Conservation (phyloP, 2,888 invertebrate genomes). For the Lepidocyrtinus sp. region DNA sequence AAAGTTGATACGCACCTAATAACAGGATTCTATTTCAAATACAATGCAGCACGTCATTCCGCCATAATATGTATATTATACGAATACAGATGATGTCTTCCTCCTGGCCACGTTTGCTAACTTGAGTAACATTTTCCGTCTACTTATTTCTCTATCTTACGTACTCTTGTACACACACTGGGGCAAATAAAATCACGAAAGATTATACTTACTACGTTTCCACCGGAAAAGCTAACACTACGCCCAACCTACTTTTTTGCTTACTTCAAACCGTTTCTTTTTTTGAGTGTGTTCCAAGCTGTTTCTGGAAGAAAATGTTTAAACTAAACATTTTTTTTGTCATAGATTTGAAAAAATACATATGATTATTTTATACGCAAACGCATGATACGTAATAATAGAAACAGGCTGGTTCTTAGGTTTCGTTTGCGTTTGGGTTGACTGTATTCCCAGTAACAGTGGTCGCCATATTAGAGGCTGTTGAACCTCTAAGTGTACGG, state of each 20-base stretch:
- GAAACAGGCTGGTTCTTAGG: too few species aligned
- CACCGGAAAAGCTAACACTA: background rate
- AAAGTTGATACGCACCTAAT: too few species aligned
- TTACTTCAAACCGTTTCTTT: background rate
- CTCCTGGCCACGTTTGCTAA: background rate
- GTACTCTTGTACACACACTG: too few species aligned
- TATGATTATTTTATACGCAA: too few species aligned
- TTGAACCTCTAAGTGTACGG: too few species aligned
- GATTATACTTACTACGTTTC: background rate
- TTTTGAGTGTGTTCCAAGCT: constrained; percentile 10
- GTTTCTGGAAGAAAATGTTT: background rate
- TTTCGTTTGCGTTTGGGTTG: too few species aligned
- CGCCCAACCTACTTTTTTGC: background rate
- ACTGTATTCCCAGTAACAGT: too few species aligned
- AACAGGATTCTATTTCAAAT: too few species aligned
- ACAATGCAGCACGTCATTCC: too few species aligned
- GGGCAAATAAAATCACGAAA: background rate
- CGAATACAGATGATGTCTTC: constrained; percentile 8
- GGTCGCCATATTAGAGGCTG: background rate
- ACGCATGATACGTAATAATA: too few species aligned
- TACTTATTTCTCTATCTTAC: background rate
- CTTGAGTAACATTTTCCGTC: background rate
- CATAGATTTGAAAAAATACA: too few species aligned
- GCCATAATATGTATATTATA: too few species aligned
- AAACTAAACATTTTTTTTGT: background rate